Base-by-base conservation (phyloP, 2,888 invertebrate species). In the Pyralis farinalis region DNA sequence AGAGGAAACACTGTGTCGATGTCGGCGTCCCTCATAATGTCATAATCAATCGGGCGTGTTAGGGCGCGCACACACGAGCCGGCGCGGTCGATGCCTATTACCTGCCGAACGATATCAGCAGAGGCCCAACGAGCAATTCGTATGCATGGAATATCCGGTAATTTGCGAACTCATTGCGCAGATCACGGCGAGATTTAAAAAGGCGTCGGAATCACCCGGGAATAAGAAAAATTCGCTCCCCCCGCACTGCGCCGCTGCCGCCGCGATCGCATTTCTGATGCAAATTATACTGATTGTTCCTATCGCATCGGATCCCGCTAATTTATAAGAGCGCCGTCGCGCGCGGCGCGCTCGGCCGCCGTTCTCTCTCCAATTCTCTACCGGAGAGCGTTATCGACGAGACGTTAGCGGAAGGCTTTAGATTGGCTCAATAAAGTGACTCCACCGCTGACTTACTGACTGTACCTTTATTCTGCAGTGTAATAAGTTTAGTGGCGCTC, bases 61-160 rank as follows among this genome's bases (percentile, higher is more conserved):
- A 2, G 16, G 16, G 16, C 16, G 16, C 16, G 16, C 3, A n/a
- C n/a, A n/a, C n/a, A n/a, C n/a, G 16, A 16, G 16, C 16, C 16
- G 25, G 25, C 25, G 25, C 25, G 16, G 16, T 16, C 16, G 16
- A 29, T 32, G 44, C 42, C 12, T 16, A 20, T 44, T 44, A 40
- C 41, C 38, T 33, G 16, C 37, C 44, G 40, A 40, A 37, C 37
- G 44, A 51, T 52, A 49, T 56, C 51, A 46, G 47, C 51, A 44
- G 51, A 50, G 49, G 53, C 48, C 39, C 49, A 51, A 53, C 46
- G 46, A 50, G 53, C 59, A 43, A 76, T 79, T 77, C 63, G 69
- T 77, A 80, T 79, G 78, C 80, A 75, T 72, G 47, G 72, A 68
- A 68, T 70, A 70, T 68, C 68, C 59, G 63, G 63, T 77, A 68